Base-by-base conservation (phyloP, 2,888 invertebrate species). In the Leptinotarsa haldemani region DNA sequence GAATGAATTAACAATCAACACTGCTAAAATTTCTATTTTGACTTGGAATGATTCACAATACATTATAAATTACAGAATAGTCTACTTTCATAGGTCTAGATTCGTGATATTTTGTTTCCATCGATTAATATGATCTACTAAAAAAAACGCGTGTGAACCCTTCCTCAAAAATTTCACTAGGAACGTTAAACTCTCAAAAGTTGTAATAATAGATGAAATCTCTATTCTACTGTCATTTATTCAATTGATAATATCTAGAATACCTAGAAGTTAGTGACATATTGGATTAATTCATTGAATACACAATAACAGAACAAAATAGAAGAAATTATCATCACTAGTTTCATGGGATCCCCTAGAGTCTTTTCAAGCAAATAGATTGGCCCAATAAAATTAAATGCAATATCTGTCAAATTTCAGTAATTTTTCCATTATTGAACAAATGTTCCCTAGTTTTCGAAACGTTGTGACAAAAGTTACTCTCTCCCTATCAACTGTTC, bases 161-260 rank as follows among this genome's bases (percentile, higher is more conserved):
- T 61, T 61, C 18, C 61, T 61, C 25, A 56, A 15, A n/a, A 12
- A 61, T 30, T 61, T 30, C 30, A n/a, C 61, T 40, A 61, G 16
- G 7, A 61, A 61, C 15, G 30, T 61, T n/a, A 61, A 61, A 61
- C 40, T 61, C 40, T 61, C 40, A 2, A 30, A n/a, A 61, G 16
- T 61, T 25, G 5, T 61, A 30, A 9, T 40, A 30, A 30, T 61
- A 61, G 16, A n/a, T 61, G 18, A 30, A 61, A 40, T 40, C 7
- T 61, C 61, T 61, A 61, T 16, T 40, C 61, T 61, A 61, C 61
- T 61, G 40, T 61, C 25, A 16, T 61, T 30, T 61, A 61, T 61
- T 30, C 40, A 13, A 56, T 61, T 16, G 25, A 30, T 61, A 61
- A 40, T 30, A 61, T 40, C 61, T 40, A 61, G 30, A 61, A 61